Evolutionary conservation across 35 echinoderm and acorn worm species (phyloP), one percentile per base, ranked within the genome.

Genomic region (Lytechinus pictus): DNA sequence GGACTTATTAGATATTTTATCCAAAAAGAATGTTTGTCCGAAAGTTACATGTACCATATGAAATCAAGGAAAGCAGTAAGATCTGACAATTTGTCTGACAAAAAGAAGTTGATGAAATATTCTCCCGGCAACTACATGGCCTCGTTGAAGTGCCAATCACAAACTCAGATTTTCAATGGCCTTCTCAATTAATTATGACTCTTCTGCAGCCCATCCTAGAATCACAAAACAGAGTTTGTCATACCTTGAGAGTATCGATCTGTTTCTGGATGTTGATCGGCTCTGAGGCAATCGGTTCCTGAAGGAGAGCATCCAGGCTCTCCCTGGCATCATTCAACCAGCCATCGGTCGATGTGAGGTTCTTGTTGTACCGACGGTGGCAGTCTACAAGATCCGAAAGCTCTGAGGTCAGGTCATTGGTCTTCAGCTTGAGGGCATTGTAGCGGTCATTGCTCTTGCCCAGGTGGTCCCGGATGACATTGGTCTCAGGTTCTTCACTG

Each of bases 201-300:
- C 33, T 44, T 44, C 33, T 44, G 33, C 33, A 44, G 33, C 33
- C 33, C 33, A 44, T 44, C 19, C 21, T 24, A 79, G 27, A 54
- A 90, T 90, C 16, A 52, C 52, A 28, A n/a, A 28, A 44, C 88
- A 90, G 86, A 3, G 9, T 88, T 9, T 88, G 86, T 66, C 71
- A 0, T 54, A 99, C 97, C 95, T 95, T 97, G 6, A 98, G 87
- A 10, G 95, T 94, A 89, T 99, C 96, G 86, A 99, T 97, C 95
- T 99, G 98, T 95, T 96, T 94, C 86, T 98, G 97, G 54, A 99
- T 95, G 94, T 95, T 97, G 95, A 98, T 92, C 60, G 97, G 98
- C 57, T 99, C 98, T 66, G 98, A 97, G 9, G 96, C 96, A 27
- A 99, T 96, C 0, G 98, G 97, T 87, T 99, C 97, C 52, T 97